phyloP scores from a whole-genome alignment of 2,797 vertebrate genomes.

The Xiphophorus birchmanni region DNA sequence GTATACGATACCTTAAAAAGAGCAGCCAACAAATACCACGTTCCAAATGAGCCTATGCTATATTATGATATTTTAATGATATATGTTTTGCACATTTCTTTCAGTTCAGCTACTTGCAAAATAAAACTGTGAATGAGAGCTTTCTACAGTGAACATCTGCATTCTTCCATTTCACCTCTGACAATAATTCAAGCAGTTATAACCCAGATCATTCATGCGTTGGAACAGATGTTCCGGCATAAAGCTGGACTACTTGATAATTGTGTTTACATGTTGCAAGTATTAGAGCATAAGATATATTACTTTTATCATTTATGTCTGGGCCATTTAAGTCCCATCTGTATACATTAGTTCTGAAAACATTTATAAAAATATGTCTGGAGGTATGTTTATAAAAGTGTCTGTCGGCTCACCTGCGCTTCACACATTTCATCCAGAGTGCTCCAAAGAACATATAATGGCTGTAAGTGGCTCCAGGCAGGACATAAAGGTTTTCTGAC shows the following conservation, averaged over 20 bases:
- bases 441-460: neutral
- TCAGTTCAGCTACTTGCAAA: neutral
- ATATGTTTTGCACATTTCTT: neutral
- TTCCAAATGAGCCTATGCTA: neutral
- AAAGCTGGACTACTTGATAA: neutral
- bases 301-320: neutral
- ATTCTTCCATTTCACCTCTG: neutral
- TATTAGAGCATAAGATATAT: neutral
- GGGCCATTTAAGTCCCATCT: neutral
- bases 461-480: neutral
- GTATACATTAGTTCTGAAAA: neutral
- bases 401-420: neutral
- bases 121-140: neutral
- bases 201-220: conserved; percentile 8
- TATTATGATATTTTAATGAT: neutral
- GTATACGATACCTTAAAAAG: neutral
- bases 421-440: neutral
- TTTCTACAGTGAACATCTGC: neutral
- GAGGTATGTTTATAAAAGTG: neutral
- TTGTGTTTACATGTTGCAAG: neutral
- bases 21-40: neutral
- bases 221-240: neutral
- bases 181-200: neutral
- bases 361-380: neutral
- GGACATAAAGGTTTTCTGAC: neutral